These are phyloP conservation scores for Blomia tropicalis DNA, from an alignment of 2,888 invertebrate genomes.

Conservation along the genomic window DNA sequence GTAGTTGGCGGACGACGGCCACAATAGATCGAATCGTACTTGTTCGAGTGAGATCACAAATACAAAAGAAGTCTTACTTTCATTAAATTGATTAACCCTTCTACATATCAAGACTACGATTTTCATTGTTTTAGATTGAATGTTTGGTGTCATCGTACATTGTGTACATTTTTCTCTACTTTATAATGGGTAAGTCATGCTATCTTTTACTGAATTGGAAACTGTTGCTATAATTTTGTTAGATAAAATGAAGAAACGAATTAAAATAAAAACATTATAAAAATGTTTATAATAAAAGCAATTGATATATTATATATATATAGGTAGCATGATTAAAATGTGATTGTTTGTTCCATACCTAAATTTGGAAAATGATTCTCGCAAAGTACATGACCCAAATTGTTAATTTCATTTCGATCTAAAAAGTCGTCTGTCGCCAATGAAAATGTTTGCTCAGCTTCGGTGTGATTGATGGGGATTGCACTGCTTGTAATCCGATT, in stretches of 20 bases:
- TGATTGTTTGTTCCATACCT: background rate
- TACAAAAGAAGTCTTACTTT: no score
- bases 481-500: no score
- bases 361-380: conserved; percentile 14
- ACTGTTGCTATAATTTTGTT: background rate
- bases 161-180: no score
- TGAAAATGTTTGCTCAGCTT: conserved; percentile 1
- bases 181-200: no score
- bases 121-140: no score
- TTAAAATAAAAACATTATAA: background rate
- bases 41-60: no score
- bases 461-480: background rate
- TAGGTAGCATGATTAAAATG: background rate
- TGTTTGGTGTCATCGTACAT: no score
- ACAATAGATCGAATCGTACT: no score
- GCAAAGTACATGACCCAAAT: background rate
- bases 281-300: background rate
- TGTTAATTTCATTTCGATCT: conserved; percentile 11
- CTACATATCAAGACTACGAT: no score
- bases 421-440: background rate
- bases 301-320: background rate
- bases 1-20: no score
- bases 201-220: background rate
- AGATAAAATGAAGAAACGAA: background rate
- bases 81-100: no score